These are phyloP conservation scores for Barypeithes pellucidus DNA, from an alignment of 2,888 invertebrate genomes.

Conservation along the genomic window DNA sequence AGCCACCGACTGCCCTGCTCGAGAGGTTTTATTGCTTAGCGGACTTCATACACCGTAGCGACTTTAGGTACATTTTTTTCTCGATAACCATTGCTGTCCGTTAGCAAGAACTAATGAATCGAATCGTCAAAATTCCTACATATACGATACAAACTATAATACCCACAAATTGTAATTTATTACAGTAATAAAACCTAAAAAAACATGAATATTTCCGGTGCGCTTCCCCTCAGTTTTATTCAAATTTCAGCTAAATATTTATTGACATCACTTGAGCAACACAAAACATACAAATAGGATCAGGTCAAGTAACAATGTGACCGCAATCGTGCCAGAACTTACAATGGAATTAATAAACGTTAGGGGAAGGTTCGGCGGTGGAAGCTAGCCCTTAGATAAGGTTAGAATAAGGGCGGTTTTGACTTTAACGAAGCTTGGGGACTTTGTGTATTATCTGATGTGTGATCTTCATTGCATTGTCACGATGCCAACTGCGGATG, in stretches of 20 bases:
- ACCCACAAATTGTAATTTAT: conserved; percentile 50
- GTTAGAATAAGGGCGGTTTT: conserved; percentile 16
- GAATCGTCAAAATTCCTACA: no score
- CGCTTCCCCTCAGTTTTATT: conserved; percentile 21
- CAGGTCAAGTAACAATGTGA: conserved; percentile 62
- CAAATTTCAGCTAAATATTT: conserved; percentile 51
- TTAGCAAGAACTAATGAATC: no score
- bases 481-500: conserved; percentile 51
- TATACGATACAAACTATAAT: conserved; percentile 15
- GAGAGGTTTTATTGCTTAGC: no score
- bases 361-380: conserved; percentile 36
- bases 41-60: no score
- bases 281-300: conserved; percentile 62
- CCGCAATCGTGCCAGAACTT: conserved; percentile 57
- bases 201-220: conserved; percentile 42
- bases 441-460: conserved; percentile 49
- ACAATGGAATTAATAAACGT: conserved; percentile 58
- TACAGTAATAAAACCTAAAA: conserved; percentile 30
- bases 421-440: conserved; percentile 25
- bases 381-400: conserved; percentile 25
- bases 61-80: no score
- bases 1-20: no score
- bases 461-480: conserved; percentile 49
- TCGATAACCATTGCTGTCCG: no score
- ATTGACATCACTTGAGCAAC: conserved; percentile 55